phyloP scores from a whole-genome alignment of 2,888 invertebrate genomes.

The Lypha dubia region DNA sequence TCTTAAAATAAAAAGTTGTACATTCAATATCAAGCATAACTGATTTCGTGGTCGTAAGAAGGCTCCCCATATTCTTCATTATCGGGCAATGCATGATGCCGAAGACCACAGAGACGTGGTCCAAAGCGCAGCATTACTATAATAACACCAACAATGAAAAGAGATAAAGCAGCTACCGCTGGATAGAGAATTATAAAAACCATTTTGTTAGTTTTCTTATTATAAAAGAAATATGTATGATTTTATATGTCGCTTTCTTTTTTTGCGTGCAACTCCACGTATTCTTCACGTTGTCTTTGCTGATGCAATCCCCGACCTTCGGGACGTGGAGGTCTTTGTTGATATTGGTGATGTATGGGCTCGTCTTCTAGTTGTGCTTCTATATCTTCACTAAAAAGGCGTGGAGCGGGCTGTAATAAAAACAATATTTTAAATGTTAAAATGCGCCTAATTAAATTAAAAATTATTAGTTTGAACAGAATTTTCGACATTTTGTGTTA shows the following conservation, averaged over 20 bases:
- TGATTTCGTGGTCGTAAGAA: constrained; percentile 82
- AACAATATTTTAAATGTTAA: background rate
- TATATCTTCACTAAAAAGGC: constrained; percentile 77
- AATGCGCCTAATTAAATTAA: background rate
- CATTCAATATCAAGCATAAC: constrained; percentile 78
- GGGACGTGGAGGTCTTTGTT: constrained; percentile 79
- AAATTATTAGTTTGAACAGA: too few relatives aligned
- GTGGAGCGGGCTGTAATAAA: constrained; percentile 74
- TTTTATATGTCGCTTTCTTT: constrained; percentile 91
- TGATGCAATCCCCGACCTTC: constrained; percentile 80
- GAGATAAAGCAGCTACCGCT: constrained; percentile 88
- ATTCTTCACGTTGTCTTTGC: constrained; percentile 82
- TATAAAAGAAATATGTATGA: background rate
- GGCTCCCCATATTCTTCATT: constrained; percentile 87
- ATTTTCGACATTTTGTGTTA: too few relatives aligned
- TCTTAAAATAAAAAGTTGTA: background rate
- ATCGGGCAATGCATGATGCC: constrained; percentile 87
- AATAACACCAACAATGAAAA: constrained; percentile 90
- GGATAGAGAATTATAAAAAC: constrained; percentile 91
- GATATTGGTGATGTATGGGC: constrained; percentile 73
- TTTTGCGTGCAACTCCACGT: constrained; percentile 87
- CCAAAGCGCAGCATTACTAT: constrained; percentile 90
- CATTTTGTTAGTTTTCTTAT: constrained; percentile 83
- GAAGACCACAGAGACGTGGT: constrained; percentile 87
- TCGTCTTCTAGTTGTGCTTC: constrained; percentile 77